Conservation (phyloP, 1,140 invertebrate species). For the Idris sp. region DNA sequence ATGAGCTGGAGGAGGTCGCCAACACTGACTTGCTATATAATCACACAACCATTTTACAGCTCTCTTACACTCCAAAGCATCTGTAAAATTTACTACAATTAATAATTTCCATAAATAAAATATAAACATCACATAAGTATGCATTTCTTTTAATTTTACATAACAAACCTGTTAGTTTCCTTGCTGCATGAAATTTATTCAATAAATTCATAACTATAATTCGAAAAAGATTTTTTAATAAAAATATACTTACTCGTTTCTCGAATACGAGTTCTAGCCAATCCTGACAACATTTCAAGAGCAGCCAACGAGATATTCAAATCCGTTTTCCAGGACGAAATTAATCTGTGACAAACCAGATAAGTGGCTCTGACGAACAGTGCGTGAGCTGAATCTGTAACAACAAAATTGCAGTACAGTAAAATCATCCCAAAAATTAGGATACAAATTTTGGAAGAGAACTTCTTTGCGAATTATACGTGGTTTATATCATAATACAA, state of each 20-base stretch:
- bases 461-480: too few relatives aligned
- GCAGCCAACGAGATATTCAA: slow-evolving; percentile 96
- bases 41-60: slow-evolving; percentile 99
- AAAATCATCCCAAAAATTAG: neutral
- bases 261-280: slow-evolving; percentile 90
- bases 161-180: slow-evolving; percentile 28
- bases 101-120: too few relatives aligned
- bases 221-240: too few relatives aligned
- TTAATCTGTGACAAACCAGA: slow-evolving; percentile 94
- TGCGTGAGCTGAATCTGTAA: slow-evolving; percentile 88
- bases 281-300: slow-evolving; percentile 91
- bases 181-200: slow-evolving; percentile 28
- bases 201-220: too few relatives aligned
- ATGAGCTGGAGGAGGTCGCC: slow-evolving; percentile 94
- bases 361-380: slow-evolving; percentile 94
- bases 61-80: slow-evolving; percentile 91
- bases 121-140: too few relatives aligned
- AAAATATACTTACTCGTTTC: slow-evolving; percentile 87
- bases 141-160: neutral
- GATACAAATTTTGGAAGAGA: neutral
- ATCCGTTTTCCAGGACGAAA: slow-evolving; percentile 97
- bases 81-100: neutral
- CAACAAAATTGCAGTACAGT: slow-evolving; percentile 24
- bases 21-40: slow-evolving; percentile 97
- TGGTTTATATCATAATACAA: slow-evolving; percentile 23